A percentile compares a stretch with the other conserved stretches of the same genome.
Conservation (phyloP, 2,797 vertebrate species). For the Coreius guichenoti region DNA sequence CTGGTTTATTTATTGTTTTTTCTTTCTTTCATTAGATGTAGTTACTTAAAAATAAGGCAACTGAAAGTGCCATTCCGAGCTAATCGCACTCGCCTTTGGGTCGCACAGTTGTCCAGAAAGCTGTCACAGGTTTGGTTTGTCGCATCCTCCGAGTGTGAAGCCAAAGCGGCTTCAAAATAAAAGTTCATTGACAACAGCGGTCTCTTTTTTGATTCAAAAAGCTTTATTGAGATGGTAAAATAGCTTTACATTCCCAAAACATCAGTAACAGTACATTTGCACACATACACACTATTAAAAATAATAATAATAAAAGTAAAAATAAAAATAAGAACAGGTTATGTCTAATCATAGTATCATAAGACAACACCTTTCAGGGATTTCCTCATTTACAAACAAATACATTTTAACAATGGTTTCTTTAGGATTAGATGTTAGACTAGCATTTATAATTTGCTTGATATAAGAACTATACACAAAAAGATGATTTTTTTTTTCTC, state of each 20-base stretch:
- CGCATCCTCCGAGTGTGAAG: conserved; percentile 56
- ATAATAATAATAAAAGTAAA: not conserved
- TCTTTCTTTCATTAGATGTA: not conserved
- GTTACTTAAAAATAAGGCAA: conserved; percentile 17
- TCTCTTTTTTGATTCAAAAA: not conserved
- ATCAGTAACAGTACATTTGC: not conserved
- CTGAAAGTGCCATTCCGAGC: not conserved
- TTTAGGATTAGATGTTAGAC: not conserved
- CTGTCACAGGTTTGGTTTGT: conserved; percentile 58
- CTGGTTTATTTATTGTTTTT: conserved; percentile 12
- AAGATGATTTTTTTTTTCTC: not conserved
- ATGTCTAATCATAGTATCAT: not conserved
- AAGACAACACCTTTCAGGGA: not conserved
- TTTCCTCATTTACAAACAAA: not conserved
- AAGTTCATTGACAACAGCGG: conserved; percentile 16
- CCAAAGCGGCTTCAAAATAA: conserved; percentile 59
- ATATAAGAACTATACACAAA: not conserved
- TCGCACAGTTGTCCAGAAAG: conserved; percentile 31
- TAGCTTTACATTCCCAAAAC: not conserved
- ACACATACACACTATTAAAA: not conserved
- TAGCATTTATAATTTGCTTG: not conserved
- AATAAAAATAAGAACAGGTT: not conserved
- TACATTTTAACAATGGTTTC: not conserved
- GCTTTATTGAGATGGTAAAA: not conserved
- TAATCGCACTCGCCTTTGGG: conserved; percentile 40